Evolutionary conservation across 2,797 vertebrate genomes (phyloP).

Genomic region (Microhierax caerulescens): DNA sequence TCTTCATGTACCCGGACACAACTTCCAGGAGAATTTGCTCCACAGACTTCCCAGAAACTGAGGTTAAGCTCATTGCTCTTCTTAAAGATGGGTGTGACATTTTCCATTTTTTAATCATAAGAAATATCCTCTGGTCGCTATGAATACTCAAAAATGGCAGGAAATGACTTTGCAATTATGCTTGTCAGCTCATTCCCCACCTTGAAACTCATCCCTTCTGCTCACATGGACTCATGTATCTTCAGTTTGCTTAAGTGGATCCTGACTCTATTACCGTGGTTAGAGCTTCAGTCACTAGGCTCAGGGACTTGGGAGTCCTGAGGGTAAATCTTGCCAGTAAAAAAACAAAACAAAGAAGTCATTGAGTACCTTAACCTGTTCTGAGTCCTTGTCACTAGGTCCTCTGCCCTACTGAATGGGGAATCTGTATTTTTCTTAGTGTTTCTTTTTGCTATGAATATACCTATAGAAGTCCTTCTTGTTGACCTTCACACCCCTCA

Average conservation of each 20-base stretch:
- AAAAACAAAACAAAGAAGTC: neutral
- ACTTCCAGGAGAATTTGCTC: neutral
- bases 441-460: neutral
- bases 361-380: neutral
- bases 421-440: neutral
- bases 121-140: neutral
- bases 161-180: neutral
- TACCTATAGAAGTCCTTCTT: neutral
- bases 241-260: neutral
- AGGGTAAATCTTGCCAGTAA: neutral
- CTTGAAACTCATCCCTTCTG: neutral
- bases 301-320: neutral
- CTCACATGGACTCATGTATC: neutral
- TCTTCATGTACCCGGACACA: neutral
- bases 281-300: neutral
- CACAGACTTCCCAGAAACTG: neutral
- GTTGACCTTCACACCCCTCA: neutral
- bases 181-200: neutral
- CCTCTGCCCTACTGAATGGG: neutral
- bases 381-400: neutral
- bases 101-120: neutral
- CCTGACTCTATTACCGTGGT: neutral
- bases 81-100: neutral
- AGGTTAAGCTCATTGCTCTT: neutral
- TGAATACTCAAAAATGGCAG: neutral